These are phyloP conservation scores for Echinarachnius parma DNA, from an alignment of 53 echinoderm and acorn worm species.

Conservation along the genomic window DNA sequence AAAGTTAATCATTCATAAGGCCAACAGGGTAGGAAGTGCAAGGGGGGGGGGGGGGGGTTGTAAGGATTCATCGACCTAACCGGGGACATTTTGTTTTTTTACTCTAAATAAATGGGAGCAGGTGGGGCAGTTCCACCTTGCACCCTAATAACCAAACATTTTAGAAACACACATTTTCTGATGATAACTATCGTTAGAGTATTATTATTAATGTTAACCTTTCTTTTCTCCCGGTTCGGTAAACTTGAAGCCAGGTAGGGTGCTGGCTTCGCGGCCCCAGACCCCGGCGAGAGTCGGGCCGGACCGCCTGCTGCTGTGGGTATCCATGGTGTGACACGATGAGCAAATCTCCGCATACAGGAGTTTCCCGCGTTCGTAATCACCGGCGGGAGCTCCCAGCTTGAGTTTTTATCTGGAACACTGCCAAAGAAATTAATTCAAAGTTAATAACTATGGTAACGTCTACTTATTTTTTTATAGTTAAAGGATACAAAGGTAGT, in stretches of 20 bases:
- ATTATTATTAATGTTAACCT: slow-evolving; percentile 52
- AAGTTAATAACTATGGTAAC: no score
- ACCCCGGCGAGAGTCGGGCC: slow-evolving; percentile 88
- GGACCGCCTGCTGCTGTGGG: slow-evolving; percentile 54
- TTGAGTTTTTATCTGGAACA: not conserved
- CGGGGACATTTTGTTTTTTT: no score
- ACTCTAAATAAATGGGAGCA: no score
- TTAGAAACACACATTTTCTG: no score
- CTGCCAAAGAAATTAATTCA: not conserved
- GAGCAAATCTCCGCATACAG: slow-evolving; percentile 81
- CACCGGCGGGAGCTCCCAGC: slow-evolving; percentile 45
- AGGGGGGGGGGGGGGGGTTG: no score
- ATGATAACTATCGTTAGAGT: not conserved
- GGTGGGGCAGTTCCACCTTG: no score
- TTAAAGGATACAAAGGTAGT: no score
- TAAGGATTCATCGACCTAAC: no score
- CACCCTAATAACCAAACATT: no score
- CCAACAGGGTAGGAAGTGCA: no score
- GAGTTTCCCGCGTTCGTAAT: slow-evolving; percentile 56
- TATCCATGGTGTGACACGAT: slow-evolving; percentile 64
- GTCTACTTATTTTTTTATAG: no score
- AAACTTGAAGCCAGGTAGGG: slow-evolving; percentile 68
- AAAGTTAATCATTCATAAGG: no score
- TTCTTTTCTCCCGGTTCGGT: slow-evolving; percentile 76
- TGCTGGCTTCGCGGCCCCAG: slow-evolving; percentile 80